Conservation (phyloP, 2,797 vertebrate species). For the Zalophus californianus region DNA sequence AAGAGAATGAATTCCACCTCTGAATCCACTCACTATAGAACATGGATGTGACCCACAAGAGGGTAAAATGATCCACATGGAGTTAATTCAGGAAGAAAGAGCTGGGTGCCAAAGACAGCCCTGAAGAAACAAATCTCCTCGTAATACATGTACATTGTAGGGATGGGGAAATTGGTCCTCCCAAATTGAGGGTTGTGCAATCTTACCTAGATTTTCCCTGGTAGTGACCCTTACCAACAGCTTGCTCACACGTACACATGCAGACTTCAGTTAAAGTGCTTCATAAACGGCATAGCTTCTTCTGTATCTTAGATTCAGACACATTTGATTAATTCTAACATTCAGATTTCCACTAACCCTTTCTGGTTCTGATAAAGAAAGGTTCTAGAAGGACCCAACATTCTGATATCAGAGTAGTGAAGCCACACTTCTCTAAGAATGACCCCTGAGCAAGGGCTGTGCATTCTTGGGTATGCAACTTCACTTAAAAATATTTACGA, state of each 20-base stretch:
- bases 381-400: background rate
- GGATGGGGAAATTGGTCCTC: background rate
- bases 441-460: background rate
- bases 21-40: background rate
- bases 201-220: background rate
- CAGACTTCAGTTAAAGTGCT: background rate
- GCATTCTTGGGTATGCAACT: background rate
- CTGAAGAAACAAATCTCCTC: background rate
- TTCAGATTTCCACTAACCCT: background rate
- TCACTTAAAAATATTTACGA: background rate
- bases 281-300: background rate
- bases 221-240: background rate
- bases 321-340: background rate
- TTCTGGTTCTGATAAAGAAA: background rate
- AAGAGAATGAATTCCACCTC: background rate
- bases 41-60: no score
- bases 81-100: background rate
- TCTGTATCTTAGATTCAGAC: background rate
- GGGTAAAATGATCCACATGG: background rate
- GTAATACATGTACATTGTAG: background rate
- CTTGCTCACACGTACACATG: no score
- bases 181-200: background rate
- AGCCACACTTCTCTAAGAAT: background rate
- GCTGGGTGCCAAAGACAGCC: background rate
- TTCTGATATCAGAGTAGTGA: background rate